These are phyloP conservation scores for Cladopsammia gracilis DNA, from an alignment of 64 coral and sea anemone genomes.

Conservation along the genomic window DNA sequence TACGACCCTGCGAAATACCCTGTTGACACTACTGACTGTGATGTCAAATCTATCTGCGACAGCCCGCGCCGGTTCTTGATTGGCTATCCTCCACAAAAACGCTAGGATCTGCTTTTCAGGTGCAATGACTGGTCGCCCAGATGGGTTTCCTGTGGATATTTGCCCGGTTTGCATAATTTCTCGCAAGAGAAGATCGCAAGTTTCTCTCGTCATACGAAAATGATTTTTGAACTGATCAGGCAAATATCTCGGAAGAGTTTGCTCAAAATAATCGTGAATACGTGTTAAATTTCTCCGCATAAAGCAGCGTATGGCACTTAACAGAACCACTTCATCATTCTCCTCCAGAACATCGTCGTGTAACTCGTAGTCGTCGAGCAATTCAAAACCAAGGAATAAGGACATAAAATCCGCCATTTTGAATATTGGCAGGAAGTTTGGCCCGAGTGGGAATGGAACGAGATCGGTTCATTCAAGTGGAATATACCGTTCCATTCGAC, in stretches of 20 bases:
- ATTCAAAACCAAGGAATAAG: too few species aligned
- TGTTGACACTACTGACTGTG: slow-evolving; percentile 52
- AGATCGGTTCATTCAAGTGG: too few species aligned
- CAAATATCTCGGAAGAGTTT: background rate
- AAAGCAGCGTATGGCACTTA: background rate
- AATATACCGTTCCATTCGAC: too few species aligned
- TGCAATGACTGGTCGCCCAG: slow-evolving; percentile 45
- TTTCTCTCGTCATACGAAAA: background rate
- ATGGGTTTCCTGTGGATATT: slow-evolving; percentile 8
- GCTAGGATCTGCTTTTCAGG: slow-evolving; percentile 54
- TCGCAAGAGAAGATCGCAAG: background rate
- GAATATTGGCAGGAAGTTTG: too few species aligned
- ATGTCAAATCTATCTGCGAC: slow-evolving; percentile 41
- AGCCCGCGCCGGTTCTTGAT: slow-evolving; percentile 35
- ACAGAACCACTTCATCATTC: background rate
- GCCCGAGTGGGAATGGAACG: too few species aligned
- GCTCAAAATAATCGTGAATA: background rate
- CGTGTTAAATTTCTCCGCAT: slow-evolving; percentile 1
- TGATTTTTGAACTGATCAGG: slow-evolving; percentile 5
- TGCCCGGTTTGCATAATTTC: slow-evolving; percentile 20
- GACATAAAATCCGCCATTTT: too few species aligned
- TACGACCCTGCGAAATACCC: slow-evolving; percentile 42
- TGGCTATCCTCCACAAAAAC: slow-evolving; percentile 52
- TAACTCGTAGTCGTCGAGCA: too few species aligned
- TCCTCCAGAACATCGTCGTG: background rate